These are phyloP conservation scores for Tinamus major DNA, from an alignment of 2,797 vertebrate genomes.

Conservation along the genomic window DNA sequence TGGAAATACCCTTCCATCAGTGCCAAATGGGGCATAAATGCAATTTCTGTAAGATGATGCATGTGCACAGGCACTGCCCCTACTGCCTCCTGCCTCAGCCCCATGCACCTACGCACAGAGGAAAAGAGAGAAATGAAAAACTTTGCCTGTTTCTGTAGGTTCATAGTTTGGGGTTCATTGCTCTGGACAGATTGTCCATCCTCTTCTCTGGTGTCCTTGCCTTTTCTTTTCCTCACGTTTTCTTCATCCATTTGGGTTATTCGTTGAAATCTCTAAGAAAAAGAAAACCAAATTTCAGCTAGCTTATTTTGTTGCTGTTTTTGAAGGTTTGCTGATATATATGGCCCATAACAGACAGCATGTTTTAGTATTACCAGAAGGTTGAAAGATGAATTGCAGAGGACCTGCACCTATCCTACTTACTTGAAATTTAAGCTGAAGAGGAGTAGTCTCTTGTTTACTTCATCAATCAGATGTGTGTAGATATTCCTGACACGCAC, in stretches of 20 bases:
- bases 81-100: neutral
- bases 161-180: conserved; percentile 44
- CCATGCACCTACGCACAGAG: fast-evolving
- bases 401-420: neutral
- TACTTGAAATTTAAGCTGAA: fast-evolving
- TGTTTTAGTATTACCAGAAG: neutral
- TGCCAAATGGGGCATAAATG: fast-evolving
- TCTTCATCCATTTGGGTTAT: conserved; percentile 66
- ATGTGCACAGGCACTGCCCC: neutral
- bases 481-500: neutral
- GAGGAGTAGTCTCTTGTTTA: fast-evolving
- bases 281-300: neutral
- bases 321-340: fast-evolving
- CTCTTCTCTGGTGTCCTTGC: neutral
- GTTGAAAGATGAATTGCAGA: neutral
- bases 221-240: conserved; percentile 50
- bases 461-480: neutral
- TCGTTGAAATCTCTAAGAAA: neutral
- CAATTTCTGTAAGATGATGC: fast-evolving
- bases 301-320: neutral
- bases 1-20: neutral
- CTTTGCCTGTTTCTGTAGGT: conserved; percentile 78
- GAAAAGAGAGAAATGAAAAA: neutral
- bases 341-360: fast-evolving
- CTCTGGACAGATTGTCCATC: conserved; percentile 48